A percentile compares a stretch with the other conserved stretches of the same genome.
Conservation (phyloP, 2,113 vertebrate genomes). For the Cryptoleucopteryx plumbea region DNA sequence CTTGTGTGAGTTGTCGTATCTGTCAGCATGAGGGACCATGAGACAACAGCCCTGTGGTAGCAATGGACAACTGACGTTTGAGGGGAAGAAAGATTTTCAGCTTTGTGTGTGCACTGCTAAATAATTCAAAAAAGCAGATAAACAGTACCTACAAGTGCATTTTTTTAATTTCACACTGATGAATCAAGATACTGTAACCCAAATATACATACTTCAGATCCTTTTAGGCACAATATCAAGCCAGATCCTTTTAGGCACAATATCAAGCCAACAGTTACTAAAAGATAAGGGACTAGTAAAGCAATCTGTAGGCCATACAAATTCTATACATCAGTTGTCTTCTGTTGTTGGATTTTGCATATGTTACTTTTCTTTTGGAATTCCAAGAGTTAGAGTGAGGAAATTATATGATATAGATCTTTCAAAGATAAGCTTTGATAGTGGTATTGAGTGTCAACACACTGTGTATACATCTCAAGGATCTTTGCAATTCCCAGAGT, state of each 20-base stretch:
- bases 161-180: background rate
- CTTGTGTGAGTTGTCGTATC: background rate
- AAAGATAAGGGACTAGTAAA: background rate
- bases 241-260: background rate
- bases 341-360: background rate
- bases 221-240: background rate
- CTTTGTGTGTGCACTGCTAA: background rate
- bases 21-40: rapidly evolving
- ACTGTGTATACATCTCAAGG: background rate
- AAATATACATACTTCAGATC: background rate
- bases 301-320: background rate
- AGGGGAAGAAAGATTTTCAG: background rate
- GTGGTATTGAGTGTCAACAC: background rate
- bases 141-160: background rate
- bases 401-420: background rate
- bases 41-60: background rate
- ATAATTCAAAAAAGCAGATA: background rate
- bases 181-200: background rate
- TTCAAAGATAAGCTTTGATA: background rate
- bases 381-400: background rate
- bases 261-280: background rate
- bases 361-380: background rate
- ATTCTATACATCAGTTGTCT: background rate
- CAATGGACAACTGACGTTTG: background rate
- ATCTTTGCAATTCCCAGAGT: background rate